Evolutionary conservation across 2,113 vertebrate species (phyloP).

Genomic region (Nothocercus nigrocapillus): DNA sequence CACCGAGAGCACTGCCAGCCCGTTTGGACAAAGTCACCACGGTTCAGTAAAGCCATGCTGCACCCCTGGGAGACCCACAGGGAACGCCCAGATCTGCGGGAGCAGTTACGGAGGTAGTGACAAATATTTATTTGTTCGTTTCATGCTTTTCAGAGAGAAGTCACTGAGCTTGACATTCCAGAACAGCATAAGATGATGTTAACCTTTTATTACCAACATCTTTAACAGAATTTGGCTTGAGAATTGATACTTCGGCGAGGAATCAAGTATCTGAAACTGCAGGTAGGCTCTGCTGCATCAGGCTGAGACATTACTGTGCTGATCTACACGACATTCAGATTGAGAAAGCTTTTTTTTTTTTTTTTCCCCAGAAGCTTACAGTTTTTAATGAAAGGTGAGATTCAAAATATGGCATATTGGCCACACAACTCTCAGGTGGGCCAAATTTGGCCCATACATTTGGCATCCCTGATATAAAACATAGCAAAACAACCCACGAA

Average conservation of each 20-base stretch:
- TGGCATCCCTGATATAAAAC: neutral
- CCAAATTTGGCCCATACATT: neutral
- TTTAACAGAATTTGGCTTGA: neutral
- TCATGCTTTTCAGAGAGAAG: slow-evolving; percentile 12
- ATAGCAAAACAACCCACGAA: neutral
- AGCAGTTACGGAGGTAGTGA: neutral
- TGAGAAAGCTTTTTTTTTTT: neutral
- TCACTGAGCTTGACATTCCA: slow-evolving; percentile 35
- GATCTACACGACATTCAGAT: neutral
- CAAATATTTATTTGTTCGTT: neutral
- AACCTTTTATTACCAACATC: neutral
- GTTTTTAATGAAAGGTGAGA: neutral
- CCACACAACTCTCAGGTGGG: neutral
- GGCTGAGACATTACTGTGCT: accelerated
- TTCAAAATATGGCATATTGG: neutral
- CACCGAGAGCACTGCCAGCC: neutral
- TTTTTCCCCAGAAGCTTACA: neutral
- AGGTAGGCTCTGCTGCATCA: neutral
- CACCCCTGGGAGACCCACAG: slow-evolving; percentile 16
- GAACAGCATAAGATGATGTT: neutral
- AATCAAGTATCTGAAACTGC: neutral
- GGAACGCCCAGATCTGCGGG: neutral
- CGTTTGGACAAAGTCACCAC: neutral
- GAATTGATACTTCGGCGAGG: neutral
- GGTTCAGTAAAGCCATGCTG: neutral